Conservation (phyloP, 2,113 vertebrate species). For the Ictalurus punctatus region DNA sequence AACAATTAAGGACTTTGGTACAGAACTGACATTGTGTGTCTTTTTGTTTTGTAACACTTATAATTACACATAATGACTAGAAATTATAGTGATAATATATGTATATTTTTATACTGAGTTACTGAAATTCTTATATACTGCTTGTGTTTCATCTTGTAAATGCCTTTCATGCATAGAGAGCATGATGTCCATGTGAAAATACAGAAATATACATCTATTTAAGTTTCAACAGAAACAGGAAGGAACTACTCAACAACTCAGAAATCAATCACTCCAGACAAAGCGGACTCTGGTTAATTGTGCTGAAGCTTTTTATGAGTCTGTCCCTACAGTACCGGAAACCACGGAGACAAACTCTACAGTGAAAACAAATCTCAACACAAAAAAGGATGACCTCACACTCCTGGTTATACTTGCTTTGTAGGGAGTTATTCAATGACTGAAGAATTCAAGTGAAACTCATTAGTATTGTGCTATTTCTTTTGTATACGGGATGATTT, state of each 20-base stretch:
- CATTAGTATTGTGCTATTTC: background rate
- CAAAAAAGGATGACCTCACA: conserved; percentile 5
- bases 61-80: background rate
- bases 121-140: background rate
- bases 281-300: conserved; percentile 4
- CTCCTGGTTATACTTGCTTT: background rate
- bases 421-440: background rate
- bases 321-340: conserved; percentile 19
- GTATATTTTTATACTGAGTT: background rate
- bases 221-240: conserved; percentile 28
- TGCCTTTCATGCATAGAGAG: background rate
- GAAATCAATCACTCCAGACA: conserved; percentile 20
- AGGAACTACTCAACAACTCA: background rate
- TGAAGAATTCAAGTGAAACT: background rate
- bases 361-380: conserved; percentile 28
- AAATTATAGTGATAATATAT: too few relatives aligned
- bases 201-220: background rate
- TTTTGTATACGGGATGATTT: background rate
- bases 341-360: conserved; percentile 26
- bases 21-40: background rate
- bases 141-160: background rate
- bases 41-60: background rate
- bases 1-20: background rate
- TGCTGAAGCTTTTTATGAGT: conserved; percentile 20
- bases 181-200: conserved; percentile 3